Evolutionary conservation across 2,797 vertebrate species (phyloP), one percentile per base, ranked within the genome.

Genomic region (Gambelia wislizenii): DNA sequence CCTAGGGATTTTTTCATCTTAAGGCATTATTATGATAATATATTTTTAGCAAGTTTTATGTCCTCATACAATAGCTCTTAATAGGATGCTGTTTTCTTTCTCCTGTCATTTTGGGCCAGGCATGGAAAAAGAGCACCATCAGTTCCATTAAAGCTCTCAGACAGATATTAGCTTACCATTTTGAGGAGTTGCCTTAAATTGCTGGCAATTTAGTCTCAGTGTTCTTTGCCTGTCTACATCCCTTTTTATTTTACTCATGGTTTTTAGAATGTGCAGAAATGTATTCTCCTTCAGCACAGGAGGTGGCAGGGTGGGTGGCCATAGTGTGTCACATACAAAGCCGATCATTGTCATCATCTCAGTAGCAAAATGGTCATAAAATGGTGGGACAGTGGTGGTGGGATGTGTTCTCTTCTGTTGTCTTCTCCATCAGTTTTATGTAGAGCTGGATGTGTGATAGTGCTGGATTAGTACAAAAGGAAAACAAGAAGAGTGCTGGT

Each of bases 101-200:
- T 80, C 47, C 52, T 84, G 52, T 80, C 64, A 72, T 79, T 84
- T 85, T 49, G 36, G 70, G 39, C 76, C 75, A 84, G 7, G 20
- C 16, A 47, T 69, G n/a, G 36, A 87, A 70, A 56, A 87, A 77
- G 18, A 54, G 78, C 47, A 72, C 52, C 39, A 84, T 84, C 39
- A n/a, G 49, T 42, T 89, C 87, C 81, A 89, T 89, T 89, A 84
- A 83, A 84, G 49, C 72, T 25, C 27, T 69, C 30, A 78, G 67
- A 44, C 44, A 47, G 61, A 78, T 44, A 84, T 61, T 47, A 75
- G 74, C 27, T 52, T 84, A 36, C 47, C 77, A 77, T 88, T 84
- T 89, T 52, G n/a, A 30, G 69, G 30, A 54, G 83, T 78, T 69
- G 47, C 47, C 18, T 84, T 84, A 69, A 88, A 54, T 89, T 89